phyloP scores from a whole-genome alignment of 2,888 invertebrate species.

The Dasypolia templi region DNA sequence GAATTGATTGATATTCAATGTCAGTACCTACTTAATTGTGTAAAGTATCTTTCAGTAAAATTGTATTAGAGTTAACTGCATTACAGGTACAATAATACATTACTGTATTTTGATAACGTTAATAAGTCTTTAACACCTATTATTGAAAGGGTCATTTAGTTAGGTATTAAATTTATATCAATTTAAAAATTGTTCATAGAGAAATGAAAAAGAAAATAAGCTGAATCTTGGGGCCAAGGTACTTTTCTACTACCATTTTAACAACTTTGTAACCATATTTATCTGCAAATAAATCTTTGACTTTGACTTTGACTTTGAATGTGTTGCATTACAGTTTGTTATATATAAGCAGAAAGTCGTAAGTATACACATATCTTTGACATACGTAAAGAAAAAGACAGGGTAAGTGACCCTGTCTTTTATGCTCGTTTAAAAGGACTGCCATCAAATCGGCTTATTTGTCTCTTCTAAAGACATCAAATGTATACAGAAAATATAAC shows the following conservation, averaged over 20 bases:
- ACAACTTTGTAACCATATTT: too few relatives aligned
- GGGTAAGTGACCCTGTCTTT: not conserved
- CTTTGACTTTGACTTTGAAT: too few relatives aligned
- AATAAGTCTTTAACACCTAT: not conserved
- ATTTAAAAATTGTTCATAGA: not conserved
- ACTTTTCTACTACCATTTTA: too few relatives aligned
- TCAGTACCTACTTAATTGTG: slow-evolving; percentile 16
- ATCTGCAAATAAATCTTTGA: too few relatives aligned
- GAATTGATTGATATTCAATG: not conserved
- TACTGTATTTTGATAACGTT: slow-evolving; percentile 1
- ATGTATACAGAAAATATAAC: not conserved
- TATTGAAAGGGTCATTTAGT: not conserved
- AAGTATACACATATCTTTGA: not conserved
- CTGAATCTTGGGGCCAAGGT: not conserved
- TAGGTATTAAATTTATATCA: not conserved
- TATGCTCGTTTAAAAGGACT: slow-evolving; percentile 1
- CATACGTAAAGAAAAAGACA: not conserved
- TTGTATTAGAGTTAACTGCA: slow-evolving; percentile 14
- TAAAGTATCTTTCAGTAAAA: slow-evolving; percentile 40
- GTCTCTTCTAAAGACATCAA: slow-evolving; percentile 4
- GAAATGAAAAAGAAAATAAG: not conserved
- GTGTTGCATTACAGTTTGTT: not conserved
- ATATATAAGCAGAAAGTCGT: not conserved
- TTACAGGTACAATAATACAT: slow-evolving; percentile 14
- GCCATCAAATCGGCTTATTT: slow-evolving; percentile 30